These are phyloP conservation scores for Cataglyphis altisquamis DNA, from an alignment of 2,888 invertebrate genomes.

Conservation along the genomic window DNA sequence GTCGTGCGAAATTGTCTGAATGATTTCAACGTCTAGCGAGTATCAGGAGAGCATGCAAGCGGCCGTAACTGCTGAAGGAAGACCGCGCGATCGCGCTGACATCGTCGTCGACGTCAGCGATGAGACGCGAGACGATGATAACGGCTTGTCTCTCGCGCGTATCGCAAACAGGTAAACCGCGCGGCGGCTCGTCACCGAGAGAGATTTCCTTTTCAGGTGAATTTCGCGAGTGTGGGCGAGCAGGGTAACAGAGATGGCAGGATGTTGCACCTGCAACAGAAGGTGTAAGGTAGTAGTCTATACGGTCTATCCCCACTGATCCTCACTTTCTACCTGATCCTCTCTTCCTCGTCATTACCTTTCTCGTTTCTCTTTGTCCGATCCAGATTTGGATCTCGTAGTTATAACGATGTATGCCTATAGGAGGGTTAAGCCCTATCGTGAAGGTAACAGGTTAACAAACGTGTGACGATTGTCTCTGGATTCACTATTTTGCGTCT, in stretches of 20 bases:
- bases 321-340: conserved; percentile 48
- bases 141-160: conserved; percentile 32
- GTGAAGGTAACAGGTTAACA: conserved; percentile 78
- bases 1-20: conserved; percentile 72
- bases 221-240: conserved; percentile 82
- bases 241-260: conserved; percentile 78
- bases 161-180: conserved; percentile 54
- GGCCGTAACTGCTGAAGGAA: conserved; percentile 63
- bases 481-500: not conserved
- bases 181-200: conserved; percentile 60
- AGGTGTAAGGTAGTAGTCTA: conserved; percentile 75
- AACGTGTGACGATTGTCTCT: conserved; percentile 13
- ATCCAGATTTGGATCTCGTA: conserved; percentile 23
- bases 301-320: conserved; percentile 52
- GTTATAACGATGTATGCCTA: conserved; percentile 42
- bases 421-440: conserved; percentile 74
- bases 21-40: conserved; percentile 74
- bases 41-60: conserved; percentile 74
- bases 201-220: conserved; percentile 84
- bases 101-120: not conserved
- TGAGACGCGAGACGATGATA: conserved; percentile 44
- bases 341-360: conserved; percentile 47
- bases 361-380: conserved; percentile 27
- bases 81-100: conserved; percentile 34
- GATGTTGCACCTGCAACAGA: conserved; percentile 67